Evolutionary conservation across 2,797 vertebrate genomes (phyloP).

Genomic region (Champsocephalus gunnari): DNA sequence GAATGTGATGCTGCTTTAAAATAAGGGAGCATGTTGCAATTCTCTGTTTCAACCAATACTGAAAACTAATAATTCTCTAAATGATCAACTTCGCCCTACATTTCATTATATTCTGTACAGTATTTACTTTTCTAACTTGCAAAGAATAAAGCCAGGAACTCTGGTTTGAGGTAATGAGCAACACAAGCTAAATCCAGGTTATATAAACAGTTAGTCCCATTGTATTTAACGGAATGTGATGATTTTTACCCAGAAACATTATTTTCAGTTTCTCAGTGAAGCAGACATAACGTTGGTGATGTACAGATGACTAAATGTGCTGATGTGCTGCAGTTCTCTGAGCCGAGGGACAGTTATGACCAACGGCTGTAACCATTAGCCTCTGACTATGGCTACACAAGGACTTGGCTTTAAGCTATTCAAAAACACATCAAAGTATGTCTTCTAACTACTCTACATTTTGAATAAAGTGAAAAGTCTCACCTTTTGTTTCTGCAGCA

Average conservation of each 20-base stretch:
- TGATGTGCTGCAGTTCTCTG: conserved; percentile 36
- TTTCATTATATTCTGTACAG: not conserved
- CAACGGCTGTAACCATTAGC: conserved; percentile 33
- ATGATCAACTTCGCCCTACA: not conserved
- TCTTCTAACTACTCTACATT: conserved; percentile 4
- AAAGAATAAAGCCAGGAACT: not conserved
- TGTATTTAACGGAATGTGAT: conserved; percentile 32
- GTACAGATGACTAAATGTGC: conserved; percentile 40
- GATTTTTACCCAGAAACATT: conserved; percentile 28
- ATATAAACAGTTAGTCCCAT: not conserved
- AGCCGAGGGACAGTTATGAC: conserved; percentile 24
- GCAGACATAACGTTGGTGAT: conserved; percentile 29
- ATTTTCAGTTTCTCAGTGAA: conserved; percentile 47
- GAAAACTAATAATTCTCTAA: not conserved
- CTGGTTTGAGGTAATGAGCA: not conserved
- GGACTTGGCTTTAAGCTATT: not conserved
- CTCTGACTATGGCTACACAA: conserved; percentile 4
- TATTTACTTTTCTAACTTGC: not conserved
- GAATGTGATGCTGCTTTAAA: not conserved
- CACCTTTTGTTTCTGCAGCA: conserved; percentile 27
- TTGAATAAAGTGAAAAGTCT: conserved; percentile 16
- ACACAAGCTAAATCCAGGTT: conserved; percentile 3
- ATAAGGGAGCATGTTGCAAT: not conserved
- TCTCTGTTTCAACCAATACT: not conserved
- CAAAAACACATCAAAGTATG: conserved; percentile 2